Percentiles rank a stretch among this genome's conserved stretches.
Evolutionary conservation across 2,113 vertebrate genomes (phyloP).

Genomic region (Phaetusa simplex): DNA sequence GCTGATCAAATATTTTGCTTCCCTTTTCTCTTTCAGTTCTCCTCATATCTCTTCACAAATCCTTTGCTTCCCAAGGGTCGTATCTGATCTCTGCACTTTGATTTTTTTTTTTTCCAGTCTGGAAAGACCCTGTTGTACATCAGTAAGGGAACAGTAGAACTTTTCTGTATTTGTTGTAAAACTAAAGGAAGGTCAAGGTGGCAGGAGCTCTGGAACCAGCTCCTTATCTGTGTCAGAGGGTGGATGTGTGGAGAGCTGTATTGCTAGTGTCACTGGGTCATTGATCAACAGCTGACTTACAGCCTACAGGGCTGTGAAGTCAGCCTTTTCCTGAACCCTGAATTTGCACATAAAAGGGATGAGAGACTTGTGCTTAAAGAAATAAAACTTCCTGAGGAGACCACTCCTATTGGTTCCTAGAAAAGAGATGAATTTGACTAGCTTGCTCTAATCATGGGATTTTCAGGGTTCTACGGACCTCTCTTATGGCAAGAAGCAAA

Average conservation of each 20-base stretch:
- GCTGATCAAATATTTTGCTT: slow-evolving; percentile 26
- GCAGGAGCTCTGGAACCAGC: background rate
- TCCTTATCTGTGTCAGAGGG: background rate
- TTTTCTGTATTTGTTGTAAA: background rate
- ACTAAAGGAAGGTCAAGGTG: background rate
- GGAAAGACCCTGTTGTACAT: background rate
- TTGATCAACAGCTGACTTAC: background rate
- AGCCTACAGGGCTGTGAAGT: background rate
- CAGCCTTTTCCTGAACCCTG: background rate
- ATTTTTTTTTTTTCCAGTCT: background rate
- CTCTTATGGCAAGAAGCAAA: background rate
- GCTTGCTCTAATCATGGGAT: background rate
- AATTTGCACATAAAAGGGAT: background rate
- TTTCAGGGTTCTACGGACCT: background rate
- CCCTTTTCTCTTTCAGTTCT: background rate
- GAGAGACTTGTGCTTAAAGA: background rate
- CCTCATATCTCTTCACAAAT: background rate
- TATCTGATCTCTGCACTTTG: background rate
- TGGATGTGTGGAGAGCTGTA: background rate
- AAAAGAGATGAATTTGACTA: background rate
- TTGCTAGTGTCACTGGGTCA: background rate
- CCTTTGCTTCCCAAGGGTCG: background rate
- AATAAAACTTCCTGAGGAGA: background rate
- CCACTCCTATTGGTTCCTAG: background rate
- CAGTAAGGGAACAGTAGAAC: background rate